Conservation (phyloP, 1,140 invertebrate species). For the Magallana angulata region DNA sequence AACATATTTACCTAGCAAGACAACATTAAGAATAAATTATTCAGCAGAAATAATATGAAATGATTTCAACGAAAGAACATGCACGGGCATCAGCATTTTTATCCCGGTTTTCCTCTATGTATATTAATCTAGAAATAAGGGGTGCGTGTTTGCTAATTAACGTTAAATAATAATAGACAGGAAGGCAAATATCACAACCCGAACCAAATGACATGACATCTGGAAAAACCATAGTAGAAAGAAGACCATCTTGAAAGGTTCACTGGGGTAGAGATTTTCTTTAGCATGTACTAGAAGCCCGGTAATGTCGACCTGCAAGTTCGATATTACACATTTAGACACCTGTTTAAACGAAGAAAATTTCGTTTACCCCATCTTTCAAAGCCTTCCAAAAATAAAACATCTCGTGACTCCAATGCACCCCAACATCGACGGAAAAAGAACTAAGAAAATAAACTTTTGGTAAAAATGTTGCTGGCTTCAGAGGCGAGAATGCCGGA, state of each 20-base stretch:
- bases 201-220: conserved; percentile 13
- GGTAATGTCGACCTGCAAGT: not conserved
- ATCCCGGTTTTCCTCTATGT: too few species aligned
- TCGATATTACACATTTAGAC: not conserved
- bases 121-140: too few species aligned
- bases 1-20: too few species aligned
- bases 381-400: conserved; percentile 19
- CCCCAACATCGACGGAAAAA: not conserved
- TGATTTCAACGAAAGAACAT: too few species aligned
- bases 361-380: not conserved
- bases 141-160: too few species aligned
- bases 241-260: not conserved
- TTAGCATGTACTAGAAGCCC: not conserved
- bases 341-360: conserved; percentile 7
- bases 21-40: too few species aligned
- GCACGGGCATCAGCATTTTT: too few species aligned
- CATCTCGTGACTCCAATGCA: not conserved
- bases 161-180: too few species aligned
- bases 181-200: not conserved
- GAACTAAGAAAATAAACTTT: conserved; percentile 28
- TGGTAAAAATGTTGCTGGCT: not conserved
- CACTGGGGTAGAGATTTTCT: not conserved
- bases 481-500: not conserved
- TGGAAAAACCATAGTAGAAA: conserved; percentile 12
- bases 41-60: too few species aligned